phyloP scores from a whole-genome alignment of 2,113 vertebrate genomes.

The Tilapia sparmanii region DNA sequence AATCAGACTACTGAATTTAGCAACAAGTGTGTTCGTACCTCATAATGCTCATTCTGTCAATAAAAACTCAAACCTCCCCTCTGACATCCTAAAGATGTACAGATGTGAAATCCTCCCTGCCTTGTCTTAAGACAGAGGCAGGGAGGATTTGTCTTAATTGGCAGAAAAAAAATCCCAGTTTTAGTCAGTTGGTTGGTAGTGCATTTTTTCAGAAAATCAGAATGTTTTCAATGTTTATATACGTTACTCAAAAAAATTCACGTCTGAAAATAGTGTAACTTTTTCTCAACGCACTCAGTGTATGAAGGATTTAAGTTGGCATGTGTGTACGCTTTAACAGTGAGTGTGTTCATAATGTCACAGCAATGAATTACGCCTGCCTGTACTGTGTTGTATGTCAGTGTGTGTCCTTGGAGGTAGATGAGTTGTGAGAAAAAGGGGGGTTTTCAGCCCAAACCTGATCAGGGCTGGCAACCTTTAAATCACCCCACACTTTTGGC shows the following conservation, averaged over 20 bases:
- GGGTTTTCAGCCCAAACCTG: conserved; percentile 38
- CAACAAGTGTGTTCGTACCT: not conserved
- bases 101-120: not conserved
- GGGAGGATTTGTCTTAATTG: too few species aligned
- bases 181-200: not conserved
- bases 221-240: not conserved
- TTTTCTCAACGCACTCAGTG: not conserved
- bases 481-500: conserved; percentile 26
- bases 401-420: conserved; percentile 23
- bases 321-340: not conserved
- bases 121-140: not conserved
- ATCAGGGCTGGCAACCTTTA: conserved; percentile 25
- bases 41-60: not conserved
- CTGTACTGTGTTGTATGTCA: not conserved
- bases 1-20: not conserved
- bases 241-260: not conserved
- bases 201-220: not conserved
- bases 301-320: not conserved
- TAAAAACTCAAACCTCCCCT: not conserved
- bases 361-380: not conserved
- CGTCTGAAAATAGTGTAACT: not conserved
- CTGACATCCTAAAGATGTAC: not conserved
- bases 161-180: not conserved
- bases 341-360: not conserved
- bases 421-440: conserved; percentile 50